Evolutionary conservation across 2,888 invertebrate genomes (phyloP), one percentile per base, ranked within the genome.

Genomic region (Caenorhabditis angaria): DNA sequence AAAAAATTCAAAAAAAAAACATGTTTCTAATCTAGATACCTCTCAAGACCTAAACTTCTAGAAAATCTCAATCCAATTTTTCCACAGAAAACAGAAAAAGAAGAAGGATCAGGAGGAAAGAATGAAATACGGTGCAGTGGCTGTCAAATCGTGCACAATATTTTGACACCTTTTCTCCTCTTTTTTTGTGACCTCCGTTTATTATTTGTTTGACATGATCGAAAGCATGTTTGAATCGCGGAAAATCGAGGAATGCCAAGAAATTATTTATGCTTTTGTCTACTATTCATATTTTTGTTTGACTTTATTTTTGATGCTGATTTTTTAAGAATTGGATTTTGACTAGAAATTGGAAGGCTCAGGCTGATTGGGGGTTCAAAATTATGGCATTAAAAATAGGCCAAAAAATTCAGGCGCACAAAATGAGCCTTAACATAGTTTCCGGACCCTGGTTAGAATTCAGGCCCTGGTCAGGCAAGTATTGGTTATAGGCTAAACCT

Each of bases 1-100:
- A 61, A 48, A 48, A 48, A 61, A 61, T 51, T 32, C 12, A 10
- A 27, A 32, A 5, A 48, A 14, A 48, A 48, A 48, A 48, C 20
- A n/a, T 48, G 18, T 48, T 48, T 48, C n/a, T n/a, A 10, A 48
- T 48, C 48, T 14, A 6, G 5, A 10, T 48, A 10, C 5, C 32
- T 32, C 5, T 32, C 6, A 32, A 32, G 10, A 32, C 32, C 10
- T 5, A 32, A 32, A 10, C 32, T 32, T 32, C 32, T 32, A 32
- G 10, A 32, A n/a, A n/a, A n/a, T n/a, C n/a, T n/a, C n/a, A n/a
- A n/a, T n/a, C n/a, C n/a, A n/a, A n/a, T n/a, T n/a, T n/a, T n/a
- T n/a, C 10, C 5, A 41, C n/a, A 50, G 24, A 24, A 22, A 8
- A n/a, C 50, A 50, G 22, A 50, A 50, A 24, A 18, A 50, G n/a